Evolutionary conservation across 2,797 vertebrate genomes (phyloP).

Genomic region (Champsocephalus esox): DNA sequence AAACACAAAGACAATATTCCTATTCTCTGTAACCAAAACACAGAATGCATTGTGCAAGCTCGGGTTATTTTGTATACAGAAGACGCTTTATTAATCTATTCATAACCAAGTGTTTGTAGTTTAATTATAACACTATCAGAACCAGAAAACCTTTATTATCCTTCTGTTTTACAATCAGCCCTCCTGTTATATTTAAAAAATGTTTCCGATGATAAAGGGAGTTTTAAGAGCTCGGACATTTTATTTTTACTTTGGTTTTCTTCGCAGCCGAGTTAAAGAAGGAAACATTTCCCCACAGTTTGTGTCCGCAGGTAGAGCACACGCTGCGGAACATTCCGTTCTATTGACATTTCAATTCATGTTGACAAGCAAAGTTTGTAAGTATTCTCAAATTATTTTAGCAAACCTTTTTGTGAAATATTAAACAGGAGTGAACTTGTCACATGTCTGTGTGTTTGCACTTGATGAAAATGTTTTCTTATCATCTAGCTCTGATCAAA

Average conservation of each 20-base stretch:
- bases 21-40: background rate
- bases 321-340: background rate
- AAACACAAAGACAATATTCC: background rate
- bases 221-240: background rate
- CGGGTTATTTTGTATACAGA: background rate
- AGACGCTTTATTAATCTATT: conserved; percentile 12
- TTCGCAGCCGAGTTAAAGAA: too few relatives aligned
- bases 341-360: conserved; percentile 37
- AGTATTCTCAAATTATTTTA: conserved; percentile 49
- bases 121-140: conserved; percentile 31
- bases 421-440: conserved; percentile 56
- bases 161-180: too few relatives aligned
- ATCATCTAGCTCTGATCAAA: background rate
- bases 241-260: background rate
- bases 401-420: conserved; percentile 40
- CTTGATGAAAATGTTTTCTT: background rate
- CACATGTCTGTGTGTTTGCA: background rate
- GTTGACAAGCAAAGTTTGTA: conserved; percentile 28
- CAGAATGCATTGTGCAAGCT: background rate
- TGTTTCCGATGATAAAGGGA: background rate
- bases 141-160: background rate
- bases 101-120: conserved; percentile 12
- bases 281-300: background rate
- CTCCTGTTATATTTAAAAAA: background rate
- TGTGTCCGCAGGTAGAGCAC: background rate